Conservation (phyloP, 2,113 vertebrate genomes). For the Phaetusa simplex region DNA sequence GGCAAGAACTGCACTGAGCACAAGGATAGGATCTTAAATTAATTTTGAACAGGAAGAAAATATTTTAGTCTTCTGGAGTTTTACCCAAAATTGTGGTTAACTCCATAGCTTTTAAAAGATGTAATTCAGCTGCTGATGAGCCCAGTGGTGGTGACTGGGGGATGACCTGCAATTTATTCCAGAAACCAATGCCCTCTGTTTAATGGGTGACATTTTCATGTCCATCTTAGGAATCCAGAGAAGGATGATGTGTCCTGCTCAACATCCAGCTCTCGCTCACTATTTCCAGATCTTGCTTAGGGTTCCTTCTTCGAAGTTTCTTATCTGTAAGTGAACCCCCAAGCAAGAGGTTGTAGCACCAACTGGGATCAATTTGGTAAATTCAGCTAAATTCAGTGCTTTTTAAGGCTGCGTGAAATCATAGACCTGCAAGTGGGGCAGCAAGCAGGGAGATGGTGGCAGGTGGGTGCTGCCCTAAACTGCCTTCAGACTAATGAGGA, state of each 20-base stretch:
- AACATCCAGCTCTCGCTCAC: neutral
- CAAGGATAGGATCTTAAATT: neutral
- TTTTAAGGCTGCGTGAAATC: neutral
- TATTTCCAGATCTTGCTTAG: neutral
- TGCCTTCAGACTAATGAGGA: neutral
- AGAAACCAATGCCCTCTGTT: neutral
- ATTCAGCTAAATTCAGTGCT: neutral
- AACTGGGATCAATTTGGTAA: neutral
- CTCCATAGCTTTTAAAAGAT: neutral
- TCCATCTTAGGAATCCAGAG: neutral
- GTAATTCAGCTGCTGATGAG: neutral
- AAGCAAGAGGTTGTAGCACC: neutral
- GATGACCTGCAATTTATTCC: neutral
- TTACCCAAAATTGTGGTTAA: neutral
- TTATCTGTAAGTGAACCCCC: neutral
- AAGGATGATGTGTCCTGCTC: neutral
- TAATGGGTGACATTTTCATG: neutral
- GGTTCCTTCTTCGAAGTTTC: neutral
- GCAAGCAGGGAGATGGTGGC: neutral
- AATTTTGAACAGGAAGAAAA: neutral
- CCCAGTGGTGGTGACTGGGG: neutral
- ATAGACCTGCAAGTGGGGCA: neutral
- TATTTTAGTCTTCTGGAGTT: neutral
- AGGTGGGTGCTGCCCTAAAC: neutral
- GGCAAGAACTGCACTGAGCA: neutral